Percentiles rank a stretch among this genome's conserved stretches.
These are phyloP conservation scores for Myotis daubentonii DNA, from an alignment of 2,797 vertebrate genomes.

Conservation along the genomic window DNA sequence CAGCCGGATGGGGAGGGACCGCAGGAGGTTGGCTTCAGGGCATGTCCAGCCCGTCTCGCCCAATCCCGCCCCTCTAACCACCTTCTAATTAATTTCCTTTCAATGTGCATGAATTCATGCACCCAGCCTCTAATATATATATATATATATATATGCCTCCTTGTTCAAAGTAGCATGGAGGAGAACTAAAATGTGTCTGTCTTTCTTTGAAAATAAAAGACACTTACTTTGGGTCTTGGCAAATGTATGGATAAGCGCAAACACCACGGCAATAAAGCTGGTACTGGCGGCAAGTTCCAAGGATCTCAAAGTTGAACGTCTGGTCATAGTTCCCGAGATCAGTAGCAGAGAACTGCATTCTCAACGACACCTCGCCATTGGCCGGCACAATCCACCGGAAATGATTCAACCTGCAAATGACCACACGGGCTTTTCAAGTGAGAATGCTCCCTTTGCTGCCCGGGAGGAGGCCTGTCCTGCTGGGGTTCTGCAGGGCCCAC, in stretches of 20 bases:
- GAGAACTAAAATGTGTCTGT: neutral
- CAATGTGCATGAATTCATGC: no score
- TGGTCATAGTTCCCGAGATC: constrained; percentile 88
- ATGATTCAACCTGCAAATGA: constrained; percentile 85
- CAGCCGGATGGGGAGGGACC: no score
- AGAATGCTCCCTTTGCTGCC: neutral
- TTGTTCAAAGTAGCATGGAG: neutral
- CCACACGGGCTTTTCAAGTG: neutral
- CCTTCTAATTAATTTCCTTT: no score
- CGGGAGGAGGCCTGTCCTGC: neutral
- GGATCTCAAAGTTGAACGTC: constrained; percentile 91
- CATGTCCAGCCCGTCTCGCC: no score
- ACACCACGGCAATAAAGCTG: constrained; percentile 89
- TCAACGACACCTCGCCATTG: constrained; percentile 85
- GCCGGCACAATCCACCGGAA: constrained; percentile 93
- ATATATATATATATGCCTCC: no score
- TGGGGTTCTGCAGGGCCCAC: neutral
- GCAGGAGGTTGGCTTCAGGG: no score
- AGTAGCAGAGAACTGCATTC: constrained; percentile 88
- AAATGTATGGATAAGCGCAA: constrained; percentile 91
- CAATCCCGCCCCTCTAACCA: no score
- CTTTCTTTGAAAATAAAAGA: neutral
- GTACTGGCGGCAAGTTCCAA: constrained; percentile 88
- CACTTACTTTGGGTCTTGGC: constrained; percentile 89
- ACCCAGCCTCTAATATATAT: no score